Percentiles rank a stretch among this genome's conserved stretches.
Evolutionary conservation across 2,888 invertebrate genomes (phyloP).

Genomic region (Thelaira solivaga): DNA sequence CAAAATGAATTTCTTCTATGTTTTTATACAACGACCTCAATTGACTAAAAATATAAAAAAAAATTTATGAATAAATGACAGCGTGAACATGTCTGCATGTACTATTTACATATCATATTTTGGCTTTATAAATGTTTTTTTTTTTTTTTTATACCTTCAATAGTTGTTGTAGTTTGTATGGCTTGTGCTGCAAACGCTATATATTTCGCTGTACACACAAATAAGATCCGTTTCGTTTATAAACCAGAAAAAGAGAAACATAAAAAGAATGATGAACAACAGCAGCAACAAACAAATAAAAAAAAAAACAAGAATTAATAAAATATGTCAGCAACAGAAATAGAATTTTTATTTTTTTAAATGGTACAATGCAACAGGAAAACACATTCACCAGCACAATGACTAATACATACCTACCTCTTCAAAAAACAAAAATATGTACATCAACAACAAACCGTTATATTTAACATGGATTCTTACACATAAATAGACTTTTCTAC

Average conservation of each 20-base stretch:
- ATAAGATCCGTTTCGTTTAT: background rate
- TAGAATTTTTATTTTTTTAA: slow-evolving; percentile 51
- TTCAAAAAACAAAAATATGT: background rate
- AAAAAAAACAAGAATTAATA: slow-evolving; percentile 34
- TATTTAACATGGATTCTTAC: slow-evolving; percentile 15
- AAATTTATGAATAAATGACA: slow-evolving; percentile 3
- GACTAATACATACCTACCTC: background rate
- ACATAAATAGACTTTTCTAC: background rate
- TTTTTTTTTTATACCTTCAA: slow-evolving; percentile 5
- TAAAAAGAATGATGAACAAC: too few relatives aligned
- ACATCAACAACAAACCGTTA: slow-evolving; percentile 10
- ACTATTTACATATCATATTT: slow-evolving; percentile 16
- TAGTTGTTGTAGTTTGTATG: slow-evolving; percentile 9
- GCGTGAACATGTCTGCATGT: background rate
- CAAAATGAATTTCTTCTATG: background rate
- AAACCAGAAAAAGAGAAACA: background rate
- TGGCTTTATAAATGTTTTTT: background rate
- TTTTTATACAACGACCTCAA: slow-evolving; percentile 35
- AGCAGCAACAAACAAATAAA: too few relatives aligned
- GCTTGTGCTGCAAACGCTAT: slow-evolving; percentile 25
- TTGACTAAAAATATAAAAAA: slow-evolving; percentile 51
- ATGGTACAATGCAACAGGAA: slow-evolving; percentile 50
- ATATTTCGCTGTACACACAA: slow-evolving; percentile 34
- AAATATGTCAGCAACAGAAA: slow-evolving; percentile 56
- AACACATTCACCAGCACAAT: background rate